Evolutionary conservation across 2,888 invertebrate genomes (phyloP).

Genomic region (Drosophila phalerata): DNA sequence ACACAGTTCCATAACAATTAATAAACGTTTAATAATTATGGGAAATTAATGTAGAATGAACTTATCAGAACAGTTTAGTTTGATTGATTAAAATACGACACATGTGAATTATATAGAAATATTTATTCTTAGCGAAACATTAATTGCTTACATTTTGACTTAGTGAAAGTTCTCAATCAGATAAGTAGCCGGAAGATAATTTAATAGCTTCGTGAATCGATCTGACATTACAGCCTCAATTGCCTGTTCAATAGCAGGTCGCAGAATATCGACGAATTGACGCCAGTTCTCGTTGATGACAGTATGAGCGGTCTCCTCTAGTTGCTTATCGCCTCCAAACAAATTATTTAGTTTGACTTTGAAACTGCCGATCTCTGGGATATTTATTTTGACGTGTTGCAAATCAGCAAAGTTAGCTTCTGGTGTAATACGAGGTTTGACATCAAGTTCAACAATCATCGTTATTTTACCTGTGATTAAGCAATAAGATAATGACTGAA

Average conservation of each 20-base stretch:
- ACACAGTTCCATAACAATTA: no score
- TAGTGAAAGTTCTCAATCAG: conserved; percentile 57
- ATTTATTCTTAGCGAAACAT: background rate
- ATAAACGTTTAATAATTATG: no score
- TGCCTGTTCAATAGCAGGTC: conserved; percentile 89
- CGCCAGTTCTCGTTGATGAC: conserved; percentile 90
- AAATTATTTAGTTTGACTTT: conserved; percentile 89
- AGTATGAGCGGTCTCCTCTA: conserved; percentile 89
- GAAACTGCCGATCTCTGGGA: conserved; percentile 87
- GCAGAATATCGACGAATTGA: conserved; percentile 88
- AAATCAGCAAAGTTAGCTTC: conserved; percentile 88
- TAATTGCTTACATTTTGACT: background rate
- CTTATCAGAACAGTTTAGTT: no score
- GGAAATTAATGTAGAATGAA: no score
- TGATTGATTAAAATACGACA: background rate
- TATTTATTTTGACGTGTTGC: conserved; percentile 88
- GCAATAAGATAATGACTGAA: background rate
- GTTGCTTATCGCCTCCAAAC: conserved; percentile 84
- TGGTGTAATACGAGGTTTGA: conserved; percentile 39
- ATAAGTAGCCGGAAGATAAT: conserved; percentile 87
- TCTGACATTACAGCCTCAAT: conserved; percentile 89
- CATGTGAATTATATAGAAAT: background rate
- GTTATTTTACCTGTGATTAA: conserved; percentile 48
- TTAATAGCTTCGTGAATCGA: conserved; percentile 88
- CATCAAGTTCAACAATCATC: conserved; percentile 33